These are phyloP conservation scores for Ochotona princeps DNA, from an alignment of 2,113 vertebrate species.

Conservation along the genomic window DNA sequence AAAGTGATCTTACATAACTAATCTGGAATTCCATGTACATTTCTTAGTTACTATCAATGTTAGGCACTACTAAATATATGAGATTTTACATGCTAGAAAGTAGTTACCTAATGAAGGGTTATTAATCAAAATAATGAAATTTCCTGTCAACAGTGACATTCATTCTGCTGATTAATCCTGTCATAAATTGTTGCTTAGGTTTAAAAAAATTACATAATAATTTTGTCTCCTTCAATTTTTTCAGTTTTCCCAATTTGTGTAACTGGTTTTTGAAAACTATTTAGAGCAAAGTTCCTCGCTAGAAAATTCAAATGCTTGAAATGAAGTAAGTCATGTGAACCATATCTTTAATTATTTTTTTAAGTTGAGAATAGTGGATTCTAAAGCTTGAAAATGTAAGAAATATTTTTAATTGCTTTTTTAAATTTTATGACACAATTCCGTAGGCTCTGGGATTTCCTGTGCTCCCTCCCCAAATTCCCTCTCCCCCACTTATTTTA, in stretches of 20 bases:
- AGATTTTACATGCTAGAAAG: not conserved
- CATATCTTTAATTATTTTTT: not conserved
- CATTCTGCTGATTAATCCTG: not conserved
- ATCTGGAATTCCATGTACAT: constrained; percentile 35
- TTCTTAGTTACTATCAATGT: too few relatives aligned
- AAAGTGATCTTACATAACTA: constrained; percentile 18
- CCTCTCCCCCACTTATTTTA: too few relatives aligned
- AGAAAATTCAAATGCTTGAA: not conserved
- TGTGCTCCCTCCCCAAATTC: too few relatives aligned
- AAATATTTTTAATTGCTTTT: not conserved
- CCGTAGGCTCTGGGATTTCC: too few relatives aligned
- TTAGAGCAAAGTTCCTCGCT: not conserved
- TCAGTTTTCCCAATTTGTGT: not conserved
- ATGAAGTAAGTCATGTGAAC: not conserved
- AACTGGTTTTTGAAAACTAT: constrained; percentile 3
- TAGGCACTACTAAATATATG: not conserved
- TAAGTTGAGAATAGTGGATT: not conserved
- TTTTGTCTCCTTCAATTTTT: not conserved
- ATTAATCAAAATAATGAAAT: not conserved
- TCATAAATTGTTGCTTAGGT: not conserved
- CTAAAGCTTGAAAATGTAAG: not conserved
- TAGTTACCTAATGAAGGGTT: not conserved
- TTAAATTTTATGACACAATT: too few relatives aligned
- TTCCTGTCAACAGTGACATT: not conserved
- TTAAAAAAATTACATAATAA: constrained; percentile 3